Evolutionary conservation across 53 echinoderm and acorn worm species (phyloP).

Genomic region (Stichopus horrens): DNA sequence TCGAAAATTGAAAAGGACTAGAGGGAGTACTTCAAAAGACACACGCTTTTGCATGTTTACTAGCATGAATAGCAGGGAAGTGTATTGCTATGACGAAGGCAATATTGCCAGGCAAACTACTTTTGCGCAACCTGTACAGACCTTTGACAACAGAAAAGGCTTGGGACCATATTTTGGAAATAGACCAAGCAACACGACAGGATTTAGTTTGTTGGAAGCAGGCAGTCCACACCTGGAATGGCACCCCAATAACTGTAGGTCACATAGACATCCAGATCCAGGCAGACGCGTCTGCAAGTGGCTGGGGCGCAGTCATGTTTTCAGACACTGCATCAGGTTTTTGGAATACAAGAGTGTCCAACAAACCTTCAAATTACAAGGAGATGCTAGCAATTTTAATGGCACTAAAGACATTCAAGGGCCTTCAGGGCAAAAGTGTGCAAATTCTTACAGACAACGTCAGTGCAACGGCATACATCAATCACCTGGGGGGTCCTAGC

Average conservation of each 20-base stretch:
- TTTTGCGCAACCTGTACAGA: constrained; percentile 32
- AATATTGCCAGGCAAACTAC: constrained; percentile 43
- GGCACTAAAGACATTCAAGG: constrained; percentile 44
- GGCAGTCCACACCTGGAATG: constrained; percentile 15
- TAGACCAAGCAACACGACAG: not conserved
- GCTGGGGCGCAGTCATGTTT: constrained; percentile 3
- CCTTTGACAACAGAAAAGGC: not conserved
- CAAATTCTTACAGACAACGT: constrained; percentile 51
- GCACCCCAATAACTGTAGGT: not conserved
- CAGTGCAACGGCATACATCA: constrained; percentile 33
- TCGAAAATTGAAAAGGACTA: not conserved
- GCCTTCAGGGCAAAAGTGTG: constrained; percentile 41
- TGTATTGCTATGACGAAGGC: constrained; percentile 39
- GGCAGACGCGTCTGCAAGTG: not conserved
- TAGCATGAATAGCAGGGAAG: constrained; percentile 48
- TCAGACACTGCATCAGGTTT: constrained; percentile 20
- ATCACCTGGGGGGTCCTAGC: constrained; percentile 45
- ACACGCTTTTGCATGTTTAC: not conserved
- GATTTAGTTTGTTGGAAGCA: constrained; percentile 24
- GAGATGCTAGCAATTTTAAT: constrained; percentile 51
- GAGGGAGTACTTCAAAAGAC: not conserved
- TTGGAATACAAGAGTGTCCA: constrained; percentile 45
- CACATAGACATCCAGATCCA: not conserved
- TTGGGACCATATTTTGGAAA: constrained; percentile 11
- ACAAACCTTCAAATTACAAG: constrained; percentile 51